phyloP scores from a whole-genome alignment of 2,888 invertebrate species.

The Brenthis daphne region DNA sequence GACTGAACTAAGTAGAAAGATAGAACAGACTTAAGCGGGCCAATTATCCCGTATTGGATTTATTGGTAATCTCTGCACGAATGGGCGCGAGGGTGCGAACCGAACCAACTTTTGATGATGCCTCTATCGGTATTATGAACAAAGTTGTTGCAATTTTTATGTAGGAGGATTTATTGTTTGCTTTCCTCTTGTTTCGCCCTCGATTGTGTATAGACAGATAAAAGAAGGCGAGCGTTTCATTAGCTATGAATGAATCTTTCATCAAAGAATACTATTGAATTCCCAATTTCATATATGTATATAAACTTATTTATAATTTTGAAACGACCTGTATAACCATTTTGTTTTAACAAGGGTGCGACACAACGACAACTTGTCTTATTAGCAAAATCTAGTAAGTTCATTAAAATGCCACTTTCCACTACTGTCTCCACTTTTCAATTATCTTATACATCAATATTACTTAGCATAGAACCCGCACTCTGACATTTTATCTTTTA shows the following conservation, averaged over 20 bases:
- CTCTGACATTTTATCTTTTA: no score
- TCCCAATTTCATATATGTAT: constrained; percentile 35
- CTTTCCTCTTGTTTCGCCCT: constrained; percentile 70
- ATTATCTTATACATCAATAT: no score
- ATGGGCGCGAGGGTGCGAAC: constrained; percentile 81
- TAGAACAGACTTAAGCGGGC: constrained; percentile 83
- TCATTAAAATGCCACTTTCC: no score
- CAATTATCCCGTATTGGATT: constrained; percentile 83
- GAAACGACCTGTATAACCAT: no score
- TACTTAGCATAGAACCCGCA: no score
- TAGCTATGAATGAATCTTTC: constrained; percentile 70
- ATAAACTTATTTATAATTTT: not conserved
- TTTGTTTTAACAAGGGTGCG: no score
- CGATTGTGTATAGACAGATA: constrained; percentile 74
- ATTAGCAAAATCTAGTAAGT: no score
- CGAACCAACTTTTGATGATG: constrained; percentile 81
- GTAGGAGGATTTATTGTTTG: constrained; percentile 79
- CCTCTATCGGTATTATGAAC: constrained; percentile 80
- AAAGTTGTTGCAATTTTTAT: constrained; percentile 82
- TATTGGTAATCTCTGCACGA: constrained; percentile 83
- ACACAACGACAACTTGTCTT: no score
- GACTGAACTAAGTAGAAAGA: constrained; percentile 83
- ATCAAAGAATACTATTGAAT: constrained; percentile 59
- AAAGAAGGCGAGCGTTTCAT: constrained; percentile 67
- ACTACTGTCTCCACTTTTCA: no score